Evolutionary conservation across 2,113 vertebrate species (phyloP), one percentile per base, ranked within the genome.

Genomic region (Erythrocercus mccallii): DNA sequence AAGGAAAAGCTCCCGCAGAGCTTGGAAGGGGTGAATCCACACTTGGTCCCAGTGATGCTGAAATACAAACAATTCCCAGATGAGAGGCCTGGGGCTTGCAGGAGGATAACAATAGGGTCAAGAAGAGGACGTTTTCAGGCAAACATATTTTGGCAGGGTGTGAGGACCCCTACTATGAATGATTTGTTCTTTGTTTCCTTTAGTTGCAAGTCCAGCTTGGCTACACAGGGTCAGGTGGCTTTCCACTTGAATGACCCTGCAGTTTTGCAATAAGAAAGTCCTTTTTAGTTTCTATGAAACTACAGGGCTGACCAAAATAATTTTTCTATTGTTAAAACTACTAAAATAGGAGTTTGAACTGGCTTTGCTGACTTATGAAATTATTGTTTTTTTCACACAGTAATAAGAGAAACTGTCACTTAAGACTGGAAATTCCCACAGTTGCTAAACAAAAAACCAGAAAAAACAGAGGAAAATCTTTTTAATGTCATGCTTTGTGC

Each of bases 391-490:
- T 47, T 44, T 27, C 10, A 44, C 27, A 40, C 2, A 66, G 35
- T 73, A 94, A 86, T 68, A 81, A 84, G 47, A 91, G 70, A 88
- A 94, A 68, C n/a, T 53, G 53, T 78, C 86, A 71, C 60, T 86
- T 93, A 84, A 45, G 48, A 21, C 57, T 93, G 64, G 82, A 92
- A 95, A 96, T 94, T 85, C 47, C 70, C 94, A 91, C 94, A 85
- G 23, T 72, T 74, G 57, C 93, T 86, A 35, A 66, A 80, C 27
- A 48, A 66, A 86, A 40, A 40, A 12, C 38, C 38, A 40, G 38
- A 86, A 97, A 95, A 95, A 62, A 44, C 69, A 90, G 83, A 69
- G 10, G 45, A 93, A 91, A 92, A 78, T 81, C 94, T 95, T 95
- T 81, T 25, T 72, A 79, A 58, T 89, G 60, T 90, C 94, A 91